Conservation (phyloP, 2,113 vertebrate genomes). For the Heterochromis multidens region DNA sequence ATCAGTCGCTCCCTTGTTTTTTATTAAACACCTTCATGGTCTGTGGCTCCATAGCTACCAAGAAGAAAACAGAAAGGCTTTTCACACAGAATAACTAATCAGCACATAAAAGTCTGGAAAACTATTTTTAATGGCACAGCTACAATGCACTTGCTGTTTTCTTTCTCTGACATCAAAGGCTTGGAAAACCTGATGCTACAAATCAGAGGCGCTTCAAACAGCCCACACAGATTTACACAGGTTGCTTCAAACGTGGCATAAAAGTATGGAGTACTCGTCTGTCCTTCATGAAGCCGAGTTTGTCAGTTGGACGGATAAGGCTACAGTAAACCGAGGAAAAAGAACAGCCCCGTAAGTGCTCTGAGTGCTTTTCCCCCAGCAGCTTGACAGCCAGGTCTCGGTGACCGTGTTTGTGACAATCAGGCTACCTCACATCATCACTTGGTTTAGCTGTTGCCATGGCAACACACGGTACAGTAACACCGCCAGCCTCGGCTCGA, state of each 20-base stretch:
- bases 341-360: slow-evolving; percentile 50
- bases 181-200: slow-evolving; percentile 28
- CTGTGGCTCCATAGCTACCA: slow-evolving; percentile 9
- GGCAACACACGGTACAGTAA: slow-evolving; percentile 56
- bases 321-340: slow-evolving; percentile 39
- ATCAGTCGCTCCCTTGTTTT: slow-evolving; percentile 39
- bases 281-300: slow-evolving; percentile 27
- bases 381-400: slow-evolving; percentile 69
- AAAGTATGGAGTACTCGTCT: neutral
- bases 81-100: slow-evolving; percentile 56
- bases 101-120: slow-evolving; percentile 46
- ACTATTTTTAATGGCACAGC: slow-evolving; percentile 39
- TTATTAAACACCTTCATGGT: slow-evolving; percentile 71
- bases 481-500: slow-evolving; percentile 38
- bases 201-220: slow-evolving; percentile 34
- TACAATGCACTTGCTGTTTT: neutral
- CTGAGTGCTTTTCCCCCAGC: slow-evolving; percentile 54
- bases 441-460: slow-evolving; percentile 65
- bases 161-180: slow-evolving; percentile 49
- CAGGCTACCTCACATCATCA: slow-evolving; percentile 57
- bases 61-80: slow-evolving; percentile 40
- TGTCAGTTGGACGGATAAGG: slow-evolving; percentile 39
- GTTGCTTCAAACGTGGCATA: slow-evolving; percentile 21
- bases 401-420: slow-evolving; percentile 72
- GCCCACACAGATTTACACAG: slow-evolving; percentile 41